A percentile compares a stretch with the other conserved stretches of the same genome.
phyloP scores from a whole-genome alignment of 2,888 invertebrate species.

The Tenthredo distinguenda region DNA sequence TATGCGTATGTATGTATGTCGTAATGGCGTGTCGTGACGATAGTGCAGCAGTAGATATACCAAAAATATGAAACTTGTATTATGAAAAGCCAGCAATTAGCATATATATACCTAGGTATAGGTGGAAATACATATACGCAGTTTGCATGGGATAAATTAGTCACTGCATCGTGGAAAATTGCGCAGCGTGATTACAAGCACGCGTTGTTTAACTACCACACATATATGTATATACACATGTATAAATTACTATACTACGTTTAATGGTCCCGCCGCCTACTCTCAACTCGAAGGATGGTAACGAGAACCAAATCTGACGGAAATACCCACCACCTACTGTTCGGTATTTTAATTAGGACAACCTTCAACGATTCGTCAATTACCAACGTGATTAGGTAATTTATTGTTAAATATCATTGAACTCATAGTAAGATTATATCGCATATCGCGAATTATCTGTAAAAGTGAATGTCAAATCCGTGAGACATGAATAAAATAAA shows the following conservation, averaged over 20 bases:
- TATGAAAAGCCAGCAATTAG: not conserved
- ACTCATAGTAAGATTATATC: not conserved
- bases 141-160: constrained; percentile 42
- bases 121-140: not conserved
- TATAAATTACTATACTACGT: not conserved
- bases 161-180: constrained; percentile 40
- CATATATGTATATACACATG: not conserved
- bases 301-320: not conserved
- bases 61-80: not conserved
- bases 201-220: constrained; percentile 37
- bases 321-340: not conserved
- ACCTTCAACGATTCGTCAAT: constrained; percentile 21
- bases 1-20: not conserved
- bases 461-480: not conserved
- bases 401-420: not conserved
- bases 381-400: not conserved
- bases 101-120: not conserved
- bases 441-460: not conserved
- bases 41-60: not conserved
- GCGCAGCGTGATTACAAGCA: constrained; percentile 39
- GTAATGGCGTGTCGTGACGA: constrained; percentile 9
- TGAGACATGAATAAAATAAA: not conserved
- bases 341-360: not conserved
- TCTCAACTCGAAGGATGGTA: not conserved
- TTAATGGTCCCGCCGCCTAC: not conserved